Conservation (phyloP, 2,797 vertebrate species). For the Gorsachius magnificus region DNA sequence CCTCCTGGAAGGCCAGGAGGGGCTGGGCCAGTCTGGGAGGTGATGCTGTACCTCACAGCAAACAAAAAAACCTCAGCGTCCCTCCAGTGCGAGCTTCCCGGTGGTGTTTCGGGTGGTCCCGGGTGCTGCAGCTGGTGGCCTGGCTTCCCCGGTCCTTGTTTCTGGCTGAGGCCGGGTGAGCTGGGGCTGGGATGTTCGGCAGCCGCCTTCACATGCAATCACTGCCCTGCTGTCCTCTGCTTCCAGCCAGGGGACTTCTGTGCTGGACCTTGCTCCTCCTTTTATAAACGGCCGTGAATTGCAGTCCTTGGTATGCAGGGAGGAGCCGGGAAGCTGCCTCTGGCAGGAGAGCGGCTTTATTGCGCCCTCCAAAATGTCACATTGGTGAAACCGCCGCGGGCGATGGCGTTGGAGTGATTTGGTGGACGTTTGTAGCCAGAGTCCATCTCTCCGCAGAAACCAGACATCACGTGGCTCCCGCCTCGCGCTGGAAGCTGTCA, state of each 20-base stretch:
- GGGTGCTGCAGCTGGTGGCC: too few relatives aligned
- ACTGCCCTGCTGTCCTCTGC: accelerated
- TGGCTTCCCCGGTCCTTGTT: accelerated
- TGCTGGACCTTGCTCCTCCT: not conserved
- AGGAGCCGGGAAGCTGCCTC: not conserved
- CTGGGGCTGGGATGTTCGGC: not conserved
- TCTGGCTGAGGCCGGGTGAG: not conserved
- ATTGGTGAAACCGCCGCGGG: not conserved
- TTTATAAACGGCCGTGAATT: not conserved
- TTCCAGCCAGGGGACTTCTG: not conserved
- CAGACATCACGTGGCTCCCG: constrained; percentile 74
- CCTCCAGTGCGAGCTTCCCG: not conserved
- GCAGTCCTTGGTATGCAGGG: not conserved
- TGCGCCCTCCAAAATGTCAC: not conserved
- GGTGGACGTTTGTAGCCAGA: not conserved
- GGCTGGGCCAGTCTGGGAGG: not conserved
- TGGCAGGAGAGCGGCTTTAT: not conserved
- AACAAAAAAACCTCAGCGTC: not conserved
- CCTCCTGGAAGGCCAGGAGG: not conserved
- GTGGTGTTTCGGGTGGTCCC: not conserved
- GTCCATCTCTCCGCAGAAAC: constrained; percentile 26
- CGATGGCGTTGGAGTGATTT: not conserved
- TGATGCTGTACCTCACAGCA: not conserved
- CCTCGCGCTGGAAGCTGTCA: constrained; percentile 49
- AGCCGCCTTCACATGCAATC: accelerated